Evolutionary conservation across 1,140 invertebrate genomes (phyloP).

Genomic region (Microplitis mediator): DNA sequence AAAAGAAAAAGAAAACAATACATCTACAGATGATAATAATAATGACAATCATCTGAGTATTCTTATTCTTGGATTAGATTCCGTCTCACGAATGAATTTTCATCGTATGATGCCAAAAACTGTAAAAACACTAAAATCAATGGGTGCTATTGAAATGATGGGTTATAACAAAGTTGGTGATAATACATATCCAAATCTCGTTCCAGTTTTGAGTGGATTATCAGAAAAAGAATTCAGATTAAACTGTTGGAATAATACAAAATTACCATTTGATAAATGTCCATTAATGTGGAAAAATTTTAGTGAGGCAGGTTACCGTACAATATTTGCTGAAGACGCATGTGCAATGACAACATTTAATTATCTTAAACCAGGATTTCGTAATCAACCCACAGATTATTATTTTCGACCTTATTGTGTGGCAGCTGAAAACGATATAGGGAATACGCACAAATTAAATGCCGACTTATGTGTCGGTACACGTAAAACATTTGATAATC

Average conservation of each 20-base stretch:
- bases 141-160: slow-evolving; percentile 71
- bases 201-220: slow-evolving; percentile 74
- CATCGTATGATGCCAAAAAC: slow-evolving; percentile 81
- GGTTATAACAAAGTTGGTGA: slow-evolving; percentile 85
- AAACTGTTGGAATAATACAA: slow-evolving; percentile 64
- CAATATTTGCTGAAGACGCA: slow-evolving; percentile 66
- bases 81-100: slow-evolving; percentile 84
- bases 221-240: slow-evolving; percentile 66
- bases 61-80: slow-evolving; percentile 84
- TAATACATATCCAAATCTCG: slow-evolving; percentile 84
- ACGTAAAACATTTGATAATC: slow-evolving; percentile 54
- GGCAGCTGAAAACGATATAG: slow-evolving; percentile 57
- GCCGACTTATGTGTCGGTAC: slow-evolving; percentile 63
- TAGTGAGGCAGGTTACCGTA: slow-evolving; percentile 61
- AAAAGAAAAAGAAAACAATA: slow-evolving; percentile 1
- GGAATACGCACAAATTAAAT: slow-evolving; percentile 60
- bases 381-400: slow-evolving; percentile 65
- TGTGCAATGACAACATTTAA: slow-evolving; percentile 66
- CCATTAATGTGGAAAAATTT: slow-evolving; percentile 67
- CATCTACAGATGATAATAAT: slow-evolving; percentile 25
- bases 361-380: slow-evolving; percentile 65
- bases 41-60: slow-evolving; percentile 64
- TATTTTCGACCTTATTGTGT: slow-evolving; percentile 64
- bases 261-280: slow-evolving; percentile 66
- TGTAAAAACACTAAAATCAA: slow-evolving; percentile 65